Conservation (phyloP, 2,888 invertebrate species). For the Machimus atricapillus region DNA sequence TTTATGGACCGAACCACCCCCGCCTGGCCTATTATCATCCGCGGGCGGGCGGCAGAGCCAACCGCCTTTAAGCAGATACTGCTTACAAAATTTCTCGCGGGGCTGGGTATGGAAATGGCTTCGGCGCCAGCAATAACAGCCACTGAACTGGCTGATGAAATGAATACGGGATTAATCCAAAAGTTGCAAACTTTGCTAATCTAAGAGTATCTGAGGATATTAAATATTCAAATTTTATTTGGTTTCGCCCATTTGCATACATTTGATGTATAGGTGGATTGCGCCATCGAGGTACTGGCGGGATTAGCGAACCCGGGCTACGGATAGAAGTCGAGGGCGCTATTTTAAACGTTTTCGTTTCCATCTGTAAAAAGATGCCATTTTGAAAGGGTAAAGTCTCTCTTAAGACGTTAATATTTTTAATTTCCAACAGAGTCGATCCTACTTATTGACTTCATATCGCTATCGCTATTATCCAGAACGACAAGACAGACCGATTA, state of each 20-base stretch:
- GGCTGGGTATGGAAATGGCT: conserved; percentile 28
- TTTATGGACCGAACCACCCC: not conserved
- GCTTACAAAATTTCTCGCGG: not conserved
- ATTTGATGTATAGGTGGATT: conserved; percentile 46
- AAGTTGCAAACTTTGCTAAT: conserved; percentile 49
- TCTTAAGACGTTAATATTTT: not conserved
- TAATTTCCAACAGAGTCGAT: not conserved
- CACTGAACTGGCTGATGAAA: conserved; percentile 42
- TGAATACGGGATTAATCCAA: conserved; percentile 49
- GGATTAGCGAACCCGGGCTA: not conserved
- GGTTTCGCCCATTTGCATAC: conserved; percentile 48
- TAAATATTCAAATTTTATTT: conserved; percentile 49
- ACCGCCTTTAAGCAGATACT: not conserved
- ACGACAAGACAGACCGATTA: too few species aligned
- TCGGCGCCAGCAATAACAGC: conserved; percentile 7
- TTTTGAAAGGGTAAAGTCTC: not conserved
- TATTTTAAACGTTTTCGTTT: not conserved
- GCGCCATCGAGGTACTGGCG: not conserved
- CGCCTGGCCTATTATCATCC: not conserved
- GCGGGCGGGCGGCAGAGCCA: not conserved
- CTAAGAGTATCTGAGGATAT: conserved; percentile 47
- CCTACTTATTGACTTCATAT: not conserved
- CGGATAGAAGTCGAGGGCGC: not conserved
- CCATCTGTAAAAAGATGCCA: not conserved
- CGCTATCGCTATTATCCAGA: not conserved